Conservation (phyloP, 2,888 invertebrate species). For the Eupithecia abbreviata region DNA sequence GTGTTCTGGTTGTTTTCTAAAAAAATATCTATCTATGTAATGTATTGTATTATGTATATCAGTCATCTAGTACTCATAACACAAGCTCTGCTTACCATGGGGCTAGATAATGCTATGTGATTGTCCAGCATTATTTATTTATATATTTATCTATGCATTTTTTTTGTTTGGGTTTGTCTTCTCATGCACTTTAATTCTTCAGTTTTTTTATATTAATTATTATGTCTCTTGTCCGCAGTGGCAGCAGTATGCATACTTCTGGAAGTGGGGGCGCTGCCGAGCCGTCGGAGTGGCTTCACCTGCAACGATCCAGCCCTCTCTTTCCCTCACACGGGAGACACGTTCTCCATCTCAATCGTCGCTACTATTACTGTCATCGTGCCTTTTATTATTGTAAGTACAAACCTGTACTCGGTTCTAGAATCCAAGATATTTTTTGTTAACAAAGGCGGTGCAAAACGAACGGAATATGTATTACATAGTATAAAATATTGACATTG, state of each 20-base stretch:
- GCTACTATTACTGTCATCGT: slow-evolving; percentile 80
- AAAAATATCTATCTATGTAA: too few relatives aligned
- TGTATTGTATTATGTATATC: too few relatives aligned
- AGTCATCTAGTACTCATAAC: too few relatives aligned
- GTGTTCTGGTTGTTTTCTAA: too few relatives aligned
- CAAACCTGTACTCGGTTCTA: not conserved
- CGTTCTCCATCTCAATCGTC: slow-evolving; percentile 84
- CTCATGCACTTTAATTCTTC: too few relatives aligned
- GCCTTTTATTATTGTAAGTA: slow-evolving; percentile 85
- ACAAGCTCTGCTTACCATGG: too few relatives aligned
- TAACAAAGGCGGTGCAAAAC: not conserved
- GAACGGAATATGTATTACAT: not conserved
- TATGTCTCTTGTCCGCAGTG: slow-evolving; percentile 79
- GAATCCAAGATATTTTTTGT: not conserved
- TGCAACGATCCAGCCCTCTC: slow-evolving; percentile 89
- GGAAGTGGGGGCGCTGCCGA: slow-evolving; percentile 86
- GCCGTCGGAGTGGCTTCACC: slow-evolving; percentile 86
- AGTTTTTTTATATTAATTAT: too few relatives aligned
- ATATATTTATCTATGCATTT: too few relatives aligned
- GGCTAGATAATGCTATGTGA: too few relatives aligned
- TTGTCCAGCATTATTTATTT: too few relatives aligned
- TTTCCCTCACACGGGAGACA: slow-evolving; percentile 87
- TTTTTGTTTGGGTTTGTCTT: too few relatives aligned
- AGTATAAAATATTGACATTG: not conserved
- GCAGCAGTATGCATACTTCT: slow-evolving; percentile 82